Evolutionary conservation across 1,140 invertebrate genomes (phyloP).

Genomic region (Heliconius melpomene): DNA sequence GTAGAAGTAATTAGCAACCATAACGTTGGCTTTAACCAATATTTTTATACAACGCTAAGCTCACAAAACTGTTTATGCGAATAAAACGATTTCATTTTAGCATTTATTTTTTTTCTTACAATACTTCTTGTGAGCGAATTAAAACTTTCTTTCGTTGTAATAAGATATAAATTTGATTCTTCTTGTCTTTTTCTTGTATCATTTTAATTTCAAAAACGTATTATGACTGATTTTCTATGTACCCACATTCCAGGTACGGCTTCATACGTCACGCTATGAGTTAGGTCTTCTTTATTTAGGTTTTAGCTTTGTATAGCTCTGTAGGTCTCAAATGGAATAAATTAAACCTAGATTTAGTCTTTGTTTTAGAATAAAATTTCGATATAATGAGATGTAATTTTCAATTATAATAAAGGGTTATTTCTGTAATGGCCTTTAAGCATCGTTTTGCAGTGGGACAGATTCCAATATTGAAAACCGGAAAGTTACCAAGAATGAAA

Average conservation of each 20-base stretch:
- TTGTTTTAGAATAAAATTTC: background rate
- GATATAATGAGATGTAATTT: background rate
- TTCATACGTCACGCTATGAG: background rate
- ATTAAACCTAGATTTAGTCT: background rate
- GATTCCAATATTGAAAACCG: too few relatives aligned
- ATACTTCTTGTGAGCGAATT: background rate
- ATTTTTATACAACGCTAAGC: conserved; percentile 18
- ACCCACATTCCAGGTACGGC: conserved; percentile 31
- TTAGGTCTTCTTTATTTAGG: conserved; percentile 26
- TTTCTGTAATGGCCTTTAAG: too few relatives aligned
- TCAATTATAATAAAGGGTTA: too few relatives aligned
- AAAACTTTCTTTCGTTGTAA: background rate
- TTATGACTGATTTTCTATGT: conserved; percentile 38
- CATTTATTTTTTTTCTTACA: background rate
- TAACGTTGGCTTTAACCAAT: background rate
- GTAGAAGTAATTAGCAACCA: background rate
- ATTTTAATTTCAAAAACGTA: conserved; percentile 3
- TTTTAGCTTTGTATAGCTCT: conserved; percentile 12
- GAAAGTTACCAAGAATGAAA: too few relatives aligned
- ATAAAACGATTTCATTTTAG: conserved; percentile 30
- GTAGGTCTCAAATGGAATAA: background rate
- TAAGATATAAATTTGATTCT: background rate
- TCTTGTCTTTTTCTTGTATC: background rate
- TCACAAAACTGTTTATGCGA: conserved; percentile 22
- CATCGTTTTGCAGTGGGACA: too few relatives aligned